phyloP scores from a whole-genome alignment of 1,140 invertebrate genomes.

The Drosophila watanabei region DNA sequence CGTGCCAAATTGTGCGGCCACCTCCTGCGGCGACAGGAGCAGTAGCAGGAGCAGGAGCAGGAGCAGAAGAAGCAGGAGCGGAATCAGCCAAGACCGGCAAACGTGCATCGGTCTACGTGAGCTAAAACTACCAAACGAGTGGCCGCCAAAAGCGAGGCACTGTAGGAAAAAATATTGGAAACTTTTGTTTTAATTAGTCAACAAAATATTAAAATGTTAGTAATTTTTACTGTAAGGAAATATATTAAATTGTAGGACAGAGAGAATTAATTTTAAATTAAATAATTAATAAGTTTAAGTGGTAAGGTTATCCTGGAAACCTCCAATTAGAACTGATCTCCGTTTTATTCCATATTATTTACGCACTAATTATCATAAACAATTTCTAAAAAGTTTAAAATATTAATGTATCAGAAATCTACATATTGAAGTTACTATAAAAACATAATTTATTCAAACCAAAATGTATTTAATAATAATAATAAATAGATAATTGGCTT shows the following conservation, averaged over 20 bases:
- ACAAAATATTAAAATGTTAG: no score
- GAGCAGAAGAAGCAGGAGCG: neutral
- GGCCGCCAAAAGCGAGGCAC: conserved; percentile 12
- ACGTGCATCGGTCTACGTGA: conserved; percentile 71
- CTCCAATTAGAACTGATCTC: no score
- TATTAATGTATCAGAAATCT: no score
- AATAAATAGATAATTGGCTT: neutral
- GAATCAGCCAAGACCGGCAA: conserved; percentile 32
- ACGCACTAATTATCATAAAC: no score
- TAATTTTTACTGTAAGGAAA: no score
- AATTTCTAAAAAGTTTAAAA: no score
- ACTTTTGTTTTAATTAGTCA: neutral
- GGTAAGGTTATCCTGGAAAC: no score
- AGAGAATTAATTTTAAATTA: no score
- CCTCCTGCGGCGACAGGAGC: conserved; percentile 64
- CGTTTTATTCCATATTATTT: no score
- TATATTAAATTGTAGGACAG: no score
- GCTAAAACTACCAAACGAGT: conserved; percentile 47
- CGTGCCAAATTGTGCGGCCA: conserved; percentile 78
- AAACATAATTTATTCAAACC: neutral
- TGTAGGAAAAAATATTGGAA: neutral
- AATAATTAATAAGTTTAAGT: no score
- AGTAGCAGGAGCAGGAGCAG: conserved; percentile 1
- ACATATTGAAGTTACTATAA: no score
- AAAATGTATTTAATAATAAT: neutral